Conservation (phyloP, 35 echinoderm and acorn worm species). For the Apostichopus parvimensis region DNA sequence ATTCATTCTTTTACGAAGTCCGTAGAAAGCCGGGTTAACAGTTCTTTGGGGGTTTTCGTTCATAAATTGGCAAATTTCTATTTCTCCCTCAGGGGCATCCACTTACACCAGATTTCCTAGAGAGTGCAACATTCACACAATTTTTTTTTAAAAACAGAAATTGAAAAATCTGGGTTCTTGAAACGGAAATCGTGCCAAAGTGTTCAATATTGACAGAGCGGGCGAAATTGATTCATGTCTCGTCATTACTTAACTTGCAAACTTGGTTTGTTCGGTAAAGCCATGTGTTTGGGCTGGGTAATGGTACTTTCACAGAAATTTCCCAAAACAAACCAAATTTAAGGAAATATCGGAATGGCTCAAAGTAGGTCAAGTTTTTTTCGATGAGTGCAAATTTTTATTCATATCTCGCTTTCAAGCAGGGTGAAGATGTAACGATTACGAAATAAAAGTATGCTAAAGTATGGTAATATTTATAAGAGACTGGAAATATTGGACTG, state of each 20-base stretch:
- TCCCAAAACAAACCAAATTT: neutral
- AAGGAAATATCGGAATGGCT: neutral
- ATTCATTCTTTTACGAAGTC: neutral
- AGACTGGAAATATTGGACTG: too few species aligned
- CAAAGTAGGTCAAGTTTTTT: neutral
- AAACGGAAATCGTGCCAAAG: conserved; percentile 24
- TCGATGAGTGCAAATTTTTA: too few species aligned
- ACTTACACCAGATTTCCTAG: neutral
- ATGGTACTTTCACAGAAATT: neutral
- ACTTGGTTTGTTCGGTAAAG: neutral
- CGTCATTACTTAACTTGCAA: neutral
- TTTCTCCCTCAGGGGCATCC: neutral
- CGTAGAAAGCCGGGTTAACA: neutral
- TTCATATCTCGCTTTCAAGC: too few species aligned
- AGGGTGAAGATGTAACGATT: too few species aligned
- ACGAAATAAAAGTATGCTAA: too few species aligned
- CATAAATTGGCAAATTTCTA: conserved; percentile 5
- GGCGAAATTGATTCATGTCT: conserved; percentile 13
- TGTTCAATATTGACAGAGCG: neutral
- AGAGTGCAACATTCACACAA: conserved; percentile 4
- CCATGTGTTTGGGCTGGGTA: neutral
- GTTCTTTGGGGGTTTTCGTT: conserved; percentile 12
- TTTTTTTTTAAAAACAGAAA: neutral
- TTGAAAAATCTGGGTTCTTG: conserved; percentile 12
- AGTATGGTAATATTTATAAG: too few species aligned